Base-by-base conservation (phyloP, 2,113 vertebrate species). In the Phalacrocorax aristotelis region DNA sequence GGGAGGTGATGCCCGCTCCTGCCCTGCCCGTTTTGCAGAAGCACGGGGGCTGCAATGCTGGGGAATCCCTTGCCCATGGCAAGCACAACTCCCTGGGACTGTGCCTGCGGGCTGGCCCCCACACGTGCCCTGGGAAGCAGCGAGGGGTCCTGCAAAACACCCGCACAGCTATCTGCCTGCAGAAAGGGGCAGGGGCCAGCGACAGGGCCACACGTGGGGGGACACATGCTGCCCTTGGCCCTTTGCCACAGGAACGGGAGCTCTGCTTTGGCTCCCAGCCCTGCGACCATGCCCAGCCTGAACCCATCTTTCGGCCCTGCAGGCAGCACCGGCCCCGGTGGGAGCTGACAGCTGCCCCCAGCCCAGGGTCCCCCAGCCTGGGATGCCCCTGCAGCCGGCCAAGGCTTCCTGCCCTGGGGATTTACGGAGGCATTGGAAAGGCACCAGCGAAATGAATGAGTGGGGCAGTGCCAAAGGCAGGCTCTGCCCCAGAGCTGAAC, bases 121-220 rank as follows among this genome's bases (percentile, higher is more conserved):
- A 1, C 1, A 7, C 0, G 2, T 9, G 9, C 9, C 60, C 4
- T 0, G 2, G 68, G 15, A 84, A 68, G 77, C 29, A 51, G 29
- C 0, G 1, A 52, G 20, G 4, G 2, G 11, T 36, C 23, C 48
- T 71, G 61, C n/a, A 61, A 75, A 61, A 51, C 13, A 15, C 19
- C 69, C 11, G 2, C 3, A 1, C 1, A 4, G 32, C 55, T 66
- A 10, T 3, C 21, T 4, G 4, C 17, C 34, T 7, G 32, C 0
- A 2, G 52, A 21, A 48, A 66, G 48, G 70, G 66, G 17, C 26
- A n/a, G 18, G 38, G 16, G 11, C 8, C 2, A 2, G n/a, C 32
- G 9, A 5, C 5, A 0, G 25, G 81, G 66, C 4, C 23, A 2
- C 1, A 8, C 0, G 0, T 0, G 2, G 1, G 9, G 29, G 32